phyloP scores from a whole-genome alignment of 2,113 vertebrate species.

The Salvelinus sp. region DNA sequence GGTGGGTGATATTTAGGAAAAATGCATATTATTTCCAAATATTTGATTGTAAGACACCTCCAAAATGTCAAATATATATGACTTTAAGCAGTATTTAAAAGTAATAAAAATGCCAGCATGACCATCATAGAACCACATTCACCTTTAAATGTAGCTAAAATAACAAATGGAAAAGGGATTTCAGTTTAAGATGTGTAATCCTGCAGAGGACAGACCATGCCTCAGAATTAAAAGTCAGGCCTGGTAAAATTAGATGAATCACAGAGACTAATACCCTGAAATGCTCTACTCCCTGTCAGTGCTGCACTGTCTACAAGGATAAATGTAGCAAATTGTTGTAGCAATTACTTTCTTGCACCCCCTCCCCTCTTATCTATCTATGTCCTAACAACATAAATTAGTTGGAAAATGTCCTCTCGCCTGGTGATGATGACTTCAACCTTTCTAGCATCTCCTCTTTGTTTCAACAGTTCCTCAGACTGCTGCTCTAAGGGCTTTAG shows the following conservation, averaged over 20 bases:
- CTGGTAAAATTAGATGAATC: not conserved
- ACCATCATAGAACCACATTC: not conserved
- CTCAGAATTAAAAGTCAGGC: not conserved
- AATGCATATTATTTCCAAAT: no score
- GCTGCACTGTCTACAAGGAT: not conserved
- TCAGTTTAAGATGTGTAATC: slow-evolving; percentile 33
- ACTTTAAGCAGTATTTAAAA: no score
- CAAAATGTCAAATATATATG: no score
- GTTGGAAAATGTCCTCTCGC: not conserved
- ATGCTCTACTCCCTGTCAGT: slow-evolving; percentile 21
- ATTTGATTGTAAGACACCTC: no score
- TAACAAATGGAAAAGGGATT: not conserved
- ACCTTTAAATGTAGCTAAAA: not conserved
- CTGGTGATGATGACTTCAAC: not conserved
- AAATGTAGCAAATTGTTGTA: not conserved
- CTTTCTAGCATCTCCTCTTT: not conserved
- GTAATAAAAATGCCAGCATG: no score
- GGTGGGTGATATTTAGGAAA: no score
- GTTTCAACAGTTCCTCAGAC: not conserved
- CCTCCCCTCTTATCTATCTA: no score
- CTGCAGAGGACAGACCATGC: slow-evolving; percentile 19
- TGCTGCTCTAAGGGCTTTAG: not conserved
- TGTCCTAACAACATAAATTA: not conserved
- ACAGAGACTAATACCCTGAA: not conserved
- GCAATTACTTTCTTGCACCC: not conserved